Evolutionary conservation across 2,888 invertebrate species (phyloP).

Genomic region (Drosophila parthenogenetica): DNA sequence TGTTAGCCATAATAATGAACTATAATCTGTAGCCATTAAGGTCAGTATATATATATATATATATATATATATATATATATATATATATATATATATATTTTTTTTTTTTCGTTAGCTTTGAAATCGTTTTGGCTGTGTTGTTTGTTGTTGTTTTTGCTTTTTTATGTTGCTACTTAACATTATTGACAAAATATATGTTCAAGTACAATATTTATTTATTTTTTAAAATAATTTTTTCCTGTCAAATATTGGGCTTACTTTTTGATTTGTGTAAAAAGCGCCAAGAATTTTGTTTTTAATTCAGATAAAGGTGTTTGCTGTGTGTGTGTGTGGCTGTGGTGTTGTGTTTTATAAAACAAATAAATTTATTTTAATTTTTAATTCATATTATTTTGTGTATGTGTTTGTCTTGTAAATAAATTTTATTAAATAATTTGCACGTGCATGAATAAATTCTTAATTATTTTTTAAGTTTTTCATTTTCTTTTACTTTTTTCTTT

Average conservation of each 20-base stretch:
- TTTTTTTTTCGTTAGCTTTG: conserved; percentile 20
- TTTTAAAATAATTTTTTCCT: conserved; percentile 28
- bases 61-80: too few relatives aligned
- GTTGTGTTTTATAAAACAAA: conserved; percentile 20
- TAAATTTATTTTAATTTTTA: conserved; percentile 14
- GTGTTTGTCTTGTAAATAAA: conserved; percentile 52
- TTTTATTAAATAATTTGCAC: conserved; percentile 68
- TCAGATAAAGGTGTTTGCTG: conserved; percentile 15
- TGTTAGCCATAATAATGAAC: conserved; percentile 71
- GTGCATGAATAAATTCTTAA: conserved; percentile 78
- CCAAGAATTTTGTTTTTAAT: conserved; percentile 21
- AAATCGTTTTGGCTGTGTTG: conserved; percentile 45
- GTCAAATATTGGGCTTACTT: conserved; percentile 17
- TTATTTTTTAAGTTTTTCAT: conserved; percentile 35
- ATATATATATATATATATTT: conserved; percentile 21
- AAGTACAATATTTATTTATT: conserved; percentile 48
- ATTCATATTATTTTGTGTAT: conserved; percentile 19
- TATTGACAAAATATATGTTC: conserved; percentile 73
- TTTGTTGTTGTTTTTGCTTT: conserved; percentile 26
- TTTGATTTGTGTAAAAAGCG: conserved; percentile 34
- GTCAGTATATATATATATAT: conserved; percentile 21
- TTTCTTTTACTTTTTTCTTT: conserved; percentile 19
- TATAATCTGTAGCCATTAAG: conserved; percentile 54
- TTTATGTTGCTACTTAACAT: conserved; percentile 76
- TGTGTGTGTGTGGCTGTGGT: conserved; percentile 32